Base-by-base conservation (phyloP, 2,797 vertebrate species). In the Austrolebias charrua region DNA sequence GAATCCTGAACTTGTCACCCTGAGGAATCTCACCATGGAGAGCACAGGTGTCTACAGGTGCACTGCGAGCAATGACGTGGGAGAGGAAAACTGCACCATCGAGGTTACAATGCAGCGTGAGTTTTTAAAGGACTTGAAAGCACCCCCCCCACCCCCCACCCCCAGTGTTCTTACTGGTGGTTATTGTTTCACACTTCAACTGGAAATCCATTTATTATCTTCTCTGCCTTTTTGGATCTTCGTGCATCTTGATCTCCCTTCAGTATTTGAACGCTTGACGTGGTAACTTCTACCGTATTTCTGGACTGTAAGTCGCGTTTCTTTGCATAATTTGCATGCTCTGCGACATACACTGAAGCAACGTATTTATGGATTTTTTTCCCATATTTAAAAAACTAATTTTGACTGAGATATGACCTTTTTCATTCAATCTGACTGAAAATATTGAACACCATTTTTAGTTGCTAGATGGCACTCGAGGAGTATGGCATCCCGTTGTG, bases 41-140 rank as follows among this genome's bases (percentile, higher is more conserved):
- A 95, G 92, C 78, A 93, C 95, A 0, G 97, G 97, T 0, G 90
- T 94, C 7, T 99, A 99, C 90, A 94, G 92, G 66, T 99, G 97
- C 83, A 93, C 92, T 0, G 96, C 96, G 2, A 94, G 91, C 89
- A 99, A 98, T 0, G 95, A 96, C 54, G 97, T 96, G 3, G 97
- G 97, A 0, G 94, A 95, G 80, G 95, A 96, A 52, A 97, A 89
- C 90, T 99, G 97, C 76, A 88, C 87, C 56, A 77, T 98, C 1
- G 93, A 94, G 73, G 94, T 98, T 83, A 92, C 93, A 0, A 96
- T 98, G 76, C 92, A 94, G 76, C 92, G 97, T 98, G 89, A 96
- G 97, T 95, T 72, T 82, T 16, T 16, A 47, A 13, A 46, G 63
- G 43, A 44, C 29, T 49, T 42, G 46, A 3, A 3, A 24, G 24